These are phyloP conservation scores for Suricata suricatta DNA, from an alignment of 2,113 vertebrate genomes.

Conservation along the genomic window DNA sequence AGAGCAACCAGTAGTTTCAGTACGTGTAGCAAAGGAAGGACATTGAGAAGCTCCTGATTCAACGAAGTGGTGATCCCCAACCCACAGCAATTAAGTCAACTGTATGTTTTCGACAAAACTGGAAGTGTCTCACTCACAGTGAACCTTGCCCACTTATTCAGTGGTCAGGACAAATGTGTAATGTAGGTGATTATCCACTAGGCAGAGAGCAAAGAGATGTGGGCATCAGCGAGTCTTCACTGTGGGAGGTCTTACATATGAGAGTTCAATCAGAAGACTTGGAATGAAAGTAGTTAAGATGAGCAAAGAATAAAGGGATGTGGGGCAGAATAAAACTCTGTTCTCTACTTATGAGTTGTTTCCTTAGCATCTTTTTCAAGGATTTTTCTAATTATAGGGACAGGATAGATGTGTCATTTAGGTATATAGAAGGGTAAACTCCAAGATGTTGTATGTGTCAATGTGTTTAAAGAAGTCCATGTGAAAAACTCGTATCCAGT, in stretches of 20 bases:
- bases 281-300: background rate
- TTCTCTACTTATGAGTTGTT: background rate
- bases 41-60: background rate
- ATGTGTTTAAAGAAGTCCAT: background rate
- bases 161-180: background rate
- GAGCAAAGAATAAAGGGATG: background rate
- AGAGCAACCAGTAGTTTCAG: background rate
- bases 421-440: background rate
- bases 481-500: background rate
- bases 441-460: background rate
- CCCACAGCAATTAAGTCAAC: background rate
- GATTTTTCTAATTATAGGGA: background rate
- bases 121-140: background rate
- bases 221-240: background rate
- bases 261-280: background rate
- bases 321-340: background rate
- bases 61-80: background rate
- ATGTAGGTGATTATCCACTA: background rate
- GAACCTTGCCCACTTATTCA: background rate
- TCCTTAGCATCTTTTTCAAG: background rate
- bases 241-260: background rate
- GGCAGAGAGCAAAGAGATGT: background rate
- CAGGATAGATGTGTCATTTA: background rate
- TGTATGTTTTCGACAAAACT: background rate
- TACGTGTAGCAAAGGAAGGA: background rate